Evolutionary conservation across 1,140 invertebrate genomes (phyloP), one percentile per base, ranked within the genome.

Genomic region (Ectropis grisescens): DNA sequence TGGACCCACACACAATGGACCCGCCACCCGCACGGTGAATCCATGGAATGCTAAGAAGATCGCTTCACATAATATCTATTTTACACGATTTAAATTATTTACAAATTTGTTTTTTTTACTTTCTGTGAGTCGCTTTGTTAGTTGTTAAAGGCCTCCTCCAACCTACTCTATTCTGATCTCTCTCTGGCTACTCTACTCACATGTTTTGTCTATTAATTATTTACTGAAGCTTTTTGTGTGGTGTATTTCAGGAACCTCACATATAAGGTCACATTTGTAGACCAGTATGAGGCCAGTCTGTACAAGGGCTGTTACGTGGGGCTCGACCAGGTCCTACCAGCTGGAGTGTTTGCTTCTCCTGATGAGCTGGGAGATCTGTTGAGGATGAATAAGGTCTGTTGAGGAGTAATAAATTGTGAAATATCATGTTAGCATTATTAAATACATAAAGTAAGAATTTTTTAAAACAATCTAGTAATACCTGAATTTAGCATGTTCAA

Each of bases 181-280:
- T n/a, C n/a, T n/a, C n/a, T n/a, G n/a, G n/a, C n/a, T n/a, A n/a
- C n/a, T n/a, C n/a, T 22, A 4, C 19, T 9, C 4, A 9, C 19
- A 4, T 5, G 9, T 9, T 22, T 22, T 22, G 9, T 5, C 4
- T 5, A 5, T 9, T 22, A 22, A 22, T 4, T 22, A 22, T 22
- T 22, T 22, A 5, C 4, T 5, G 9, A 22, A 22, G 4, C 19
- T 22, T 5, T 22, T 4, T 22, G 9, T 4, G 9, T 22, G 31
- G 1, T 26, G 15, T 40, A 27, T 68, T 74, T 12, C 57, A 76
- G 71, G 30, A 72, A 72, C 33, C 43, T 72, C 5, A 64, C 53
- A 19, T 72, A 71, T 23, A 12, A 37, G 0, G 47, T 74, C 31
- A 29, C 47, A 1, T 70, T 76, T 6, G 15, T 3, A 6, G 38